phyloP scores from a whole-genome alignment of 2,113 vertebrate genomes.

The Atractosteus spatula region DNA sequence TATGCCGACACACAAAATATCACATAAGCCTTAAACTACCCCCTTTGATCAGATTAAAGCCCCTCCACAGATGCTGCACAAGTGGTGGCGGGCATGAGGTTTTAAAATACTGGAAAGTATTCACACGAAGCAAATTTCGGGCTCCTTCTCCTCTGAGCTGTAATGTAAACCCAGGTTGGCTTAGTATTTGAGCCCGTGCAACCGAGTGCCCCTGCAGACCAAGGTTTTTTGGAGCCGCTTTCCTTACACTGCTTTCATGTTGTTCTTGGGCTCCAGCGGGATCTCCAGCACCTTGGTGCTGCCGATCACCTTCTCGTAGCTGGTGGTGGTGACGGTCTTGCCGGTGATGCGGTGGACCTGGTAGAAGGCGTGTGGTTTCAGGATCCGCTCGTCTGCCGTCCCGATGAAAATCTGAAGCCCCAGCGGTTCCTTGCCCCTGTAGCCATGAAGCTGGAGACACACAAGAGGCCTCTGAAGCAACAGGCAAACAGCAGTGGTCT shows the following conservation, averaged over 20 bases:
- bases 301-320: slow-evolving; percentile 89
- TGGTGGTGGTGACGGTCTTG: slow-evolving; percentile 95
- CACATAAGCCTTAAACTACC: too few species aligned
- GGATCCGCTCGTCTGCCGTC: slow-evolving; percentile 91
- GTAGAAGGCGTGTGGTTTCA: slow-evolving; percentile 96
- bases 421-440: slow-evolving; percentile 89
- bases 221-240: too few species aligned
- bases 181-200: too few species aligned
- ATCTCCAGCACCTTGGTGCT: slow-evolving; percentile 96
- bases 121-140: too few species aligned
- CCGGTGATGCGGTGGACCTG: slow-evolving; percentile 97
- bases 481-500: background rate
- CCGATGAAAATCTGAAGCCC: slow-evolving; percentile 97
- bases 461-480: background rate
- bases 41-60: too few species aligned
- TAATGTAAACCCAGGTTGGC: too few species aligned
- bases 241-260: slow-evolving; percentile 95
- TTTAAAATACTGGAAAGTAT: too few species aligned
- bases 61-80: too few species aligned
- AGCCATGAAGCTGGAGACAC: slow-evolving; percentile 81
- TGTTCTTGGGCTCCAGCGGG: slow-evolving; percentile 93
- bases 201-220: too few species aligned
- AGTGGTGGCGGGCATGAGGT: too few species aligned
- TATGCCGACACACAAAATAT: too few species aligned
- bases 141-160: too few species aligned